These are phyloP conservation scores for Vanessa cardui DNA, from an alignment of 2,888 invertebrate genomes.

Conservation along the genomic window DNA sequence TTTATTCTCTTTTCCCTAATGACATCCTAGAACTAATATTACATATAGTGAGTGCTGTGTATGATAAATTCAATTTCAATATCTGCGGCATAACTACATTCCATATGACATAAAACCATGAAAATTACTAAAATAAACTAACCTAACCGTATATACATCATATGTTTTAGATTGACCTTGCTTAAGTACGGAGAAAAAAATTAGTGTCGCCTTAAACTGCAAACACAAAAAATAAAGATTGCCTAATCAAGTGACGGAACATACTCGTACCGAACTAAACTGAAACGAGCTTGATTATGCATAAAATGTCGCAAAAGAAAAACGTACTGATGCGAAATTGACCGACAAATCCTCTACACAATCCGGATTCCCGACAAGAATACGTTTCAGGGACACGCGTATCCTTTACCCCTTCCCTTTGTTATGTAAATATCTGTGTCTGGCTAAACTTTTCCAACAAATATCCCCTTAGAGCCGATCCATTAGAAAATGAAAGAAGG, in stretches of 20 bases:
- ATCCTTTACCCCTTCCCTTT: slow-evolving; percentile 71
- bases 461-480: slow-evolving; percentile 63
- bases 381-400: slow-evolving; percentile 65
- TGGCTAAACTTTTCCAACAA: slow-evolving; percentile 71
- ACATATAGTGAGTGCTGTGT: too few species aligned
- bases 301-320: slow-evolving; percentile 59
- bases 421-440: slow-evolving; percentile 74
- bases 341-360: slow-evolving; percentile 70
- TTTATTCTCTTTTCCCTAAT: too few species aligned
- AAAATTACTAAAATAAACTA: too few species aligned
- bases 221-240: not conserved
- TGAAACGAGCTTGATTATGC: slow-evolving; percentile 55
- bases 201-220: too few species aligned
- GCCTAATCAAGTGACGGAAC: not conserved
- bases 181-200: too few species aligned
- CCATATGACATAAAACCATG: too few species aligned
- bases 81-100: too few species aligned
- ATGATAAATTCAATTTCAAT: too few species aligned
- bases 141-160: too few species aligned
- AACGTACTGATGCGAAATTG: slow-evolving; percentile 65
- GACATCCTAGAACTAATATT: too few species aligned
- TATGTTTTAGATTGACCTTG: too few species aligned
- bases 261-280: slow-evolving; percentile 42
- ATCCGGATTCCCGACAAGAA: slow-evolving; percentile 69
- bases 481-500: slow-evolving; percentile 75